Conservation (phyloP, 2,888 invertebrate genomes). For the Chalcis sispes region DNA sequence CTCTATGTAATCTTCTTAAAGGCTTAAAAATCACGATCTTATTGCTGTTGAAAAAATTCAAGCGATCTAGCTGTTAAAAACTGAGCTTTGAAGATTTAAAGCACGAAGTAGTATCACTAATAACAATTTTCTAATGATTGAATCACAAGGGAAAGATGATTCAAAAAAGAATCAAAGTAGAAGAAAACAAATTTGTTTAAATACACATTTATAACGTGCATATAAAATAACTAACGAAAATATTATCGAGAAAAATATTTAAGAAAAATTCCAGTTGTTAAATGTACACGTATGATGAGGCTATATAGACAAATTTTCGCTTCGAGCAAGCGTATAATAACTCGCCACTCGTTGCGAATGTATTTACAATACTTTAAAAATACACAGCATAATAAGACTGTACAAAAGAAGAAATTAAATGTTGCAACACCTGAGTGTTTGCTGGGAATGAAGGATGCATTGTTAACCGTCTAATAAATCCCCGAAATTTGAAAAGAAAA, state of each 20-base stretch:
- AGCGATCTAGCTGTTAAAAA: slow-evolving; percentile 27
- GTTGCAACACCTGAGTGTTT: slow-evolving; percentile 12
- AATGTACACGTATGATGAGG: slow-evolving; percentile 6
- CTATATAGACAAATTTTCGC: slow-evolving; percentile 12
- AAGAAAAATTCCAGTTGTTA: slow-evolving; percentile 26
- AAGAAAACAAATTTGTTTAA: slow-evolving; percentile 11
- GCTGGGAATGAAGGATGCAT: slow-evolving; percentile 45
- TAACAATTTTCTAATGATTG: slow-evolving; percentile 11
- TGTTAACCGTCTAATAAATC: slow-evolving; percentile 17
- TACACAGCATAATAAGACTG: slow-evolving; percentile 26
- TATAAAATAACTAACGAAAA: slow-evolving; percentile 19
- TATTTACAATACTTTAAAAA: slow-evolving; percentile 46
- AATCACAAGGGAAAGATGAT: slow-evolving; percentile 10
- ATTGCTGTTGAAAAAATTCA: slow-evolving; percentile 4
- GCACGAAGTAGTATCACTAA: slow-evolving; percentile 1
- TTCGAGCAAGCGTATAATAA: slow-evolving; percentile 4
- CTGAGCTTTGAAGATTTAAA: slow-evolving; percentile 9
- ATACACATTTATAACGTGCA: not conserved
- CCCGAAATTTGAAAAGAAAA: slow-evolving; percentile 18
- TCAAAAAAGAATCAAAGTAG: slow-evolving; percentile 4
- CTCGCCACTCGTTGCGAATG: slow-evolving; percentile 7
- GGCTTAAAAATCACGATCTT: slow-evolving; percentile 25
- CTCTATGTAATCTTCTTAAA: slow-evolving; percentile 28
- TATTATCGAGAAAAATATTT: slow-evolving; percentile 23
- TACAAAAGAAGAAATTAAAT: slow-evolving; percentile 49